These are phyloP conservation scores for Ibidorhyncha struthersii DNA, from an alignment of 2,113 vertebrate species.

Conservation along the genomic window DNA sequence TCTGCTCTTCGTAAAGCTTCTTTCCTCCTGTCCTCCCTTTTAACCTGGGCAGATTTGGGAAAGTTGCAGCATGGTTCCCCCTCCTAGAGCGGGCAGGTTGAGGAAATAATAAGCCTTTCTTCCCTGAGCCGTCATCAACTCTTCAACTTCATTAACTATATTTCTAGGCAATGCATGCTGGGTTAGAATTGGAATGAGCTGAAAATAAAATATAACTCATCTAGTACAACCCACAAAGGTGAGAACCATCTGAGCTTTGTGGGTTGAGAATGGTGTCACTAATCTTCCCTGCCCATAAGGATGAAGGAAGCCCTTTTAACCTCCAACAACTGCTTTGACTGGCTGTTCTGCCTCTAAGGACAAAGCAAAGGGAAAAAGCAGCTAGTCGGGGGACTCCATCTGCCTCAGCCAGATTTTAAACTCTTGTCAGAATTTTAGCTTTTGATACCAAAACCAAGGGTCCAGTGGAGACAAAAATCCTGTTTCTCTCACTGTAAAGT, in stretches of 20 bases:
- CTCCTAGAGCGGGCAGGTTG: neutral
- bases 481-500: neutral
- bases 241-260: neutral
- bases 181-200: neutral
- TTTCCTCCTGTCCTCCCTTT: neutral
- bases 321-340: neutral
- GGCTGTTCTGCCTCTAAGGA: neutral
- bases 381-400: neutral
- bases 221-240: neutral
- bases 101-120: neutral
- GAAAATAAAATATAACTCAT: neutral
- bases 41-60: neutral
- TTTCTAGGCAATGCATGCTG: neutral
- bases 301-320: neutral
- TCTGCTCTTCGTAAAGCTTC: neutral
- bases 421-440: neutral
- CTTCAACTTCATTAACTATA: neutral
- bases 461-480: neutral
- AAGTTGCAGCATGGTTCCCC: neutral
- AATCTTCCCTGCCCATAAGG: neutral
- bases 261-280: neutral
- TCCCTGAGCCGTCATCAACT: neutral
- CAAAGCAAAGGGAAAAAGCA: neutral
- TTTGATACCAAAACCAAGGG: neutral
- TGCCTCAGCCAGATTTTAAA: neutral